Conservation (phyloP, 2,888 invertebrate genomes). For the Athetis lepigone region DNA sequence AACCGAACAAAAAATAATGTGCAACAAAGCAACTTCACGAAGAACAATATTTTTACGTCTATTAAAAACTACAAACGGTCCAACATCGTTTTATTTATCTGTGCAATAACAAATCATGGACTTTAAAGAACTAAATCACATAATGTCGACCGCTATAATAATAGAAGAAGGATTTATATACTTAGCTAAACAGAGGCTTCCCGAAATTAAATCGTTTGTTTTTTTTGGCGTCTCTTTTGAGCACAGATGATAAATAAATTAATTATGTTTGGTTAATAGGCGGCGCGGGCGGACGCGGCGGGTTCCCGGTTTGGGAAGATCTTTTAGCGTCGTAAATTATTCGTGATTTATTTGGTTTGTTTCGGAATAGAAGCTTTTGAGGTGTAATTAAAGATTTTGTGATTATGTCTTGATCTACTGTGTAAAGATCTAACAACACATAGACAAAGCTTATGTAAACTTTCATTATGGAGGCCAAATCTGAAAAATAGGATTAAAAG, state of each 20-base stretch:
- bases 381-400: slow-evolving; percentile 23
- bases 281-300: slow-evolving; percentile 64
- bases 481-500: too few relatives aligned
- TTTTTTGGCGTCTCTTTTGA: slow-evolving; percentile 67
- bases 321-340: slow-evolving; percentile 58
- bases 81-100: slow-evolving; percentile 72
- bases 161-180: slow-evolving; percentile 69
- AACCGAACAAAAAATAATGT: slow-evolving; percentile 48
- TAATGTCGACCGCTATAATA: slow-evolving; percentile 76
- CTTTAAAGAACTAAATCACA: slow-evolving; percentile 71
- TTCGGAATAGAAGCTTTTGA: slow-evolving; percentile 17
- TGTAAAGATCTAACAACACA: too few relatives aligned
- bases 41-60: slow-evolving; percentile 61
- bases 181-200: slow-evolving; percentile 59
- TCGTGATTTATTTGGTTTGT: slow-evolving; percentile 58
- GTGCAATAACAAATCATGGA: slow-evolving; percentile 70
- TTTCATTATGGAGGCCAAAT: too few relatives aligned
- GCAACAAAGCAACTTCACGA: slow-evolving; percentile 43
- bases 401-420: too few relatives aligned
- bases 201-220: slow-evolving; percentile 78
- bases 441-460: too few relatives aligned
- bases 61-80: slow-evolving; percentile 65
- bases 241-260: slow-evolving; percentile 82
- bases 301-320: slow-evolving; percentile 57
- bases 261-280: slow-evolving; percentile 87